Evolutionary conservation across 1,140 invertebrate species (phyloP).

Genomic region (Brachionus rubens): DNA sequence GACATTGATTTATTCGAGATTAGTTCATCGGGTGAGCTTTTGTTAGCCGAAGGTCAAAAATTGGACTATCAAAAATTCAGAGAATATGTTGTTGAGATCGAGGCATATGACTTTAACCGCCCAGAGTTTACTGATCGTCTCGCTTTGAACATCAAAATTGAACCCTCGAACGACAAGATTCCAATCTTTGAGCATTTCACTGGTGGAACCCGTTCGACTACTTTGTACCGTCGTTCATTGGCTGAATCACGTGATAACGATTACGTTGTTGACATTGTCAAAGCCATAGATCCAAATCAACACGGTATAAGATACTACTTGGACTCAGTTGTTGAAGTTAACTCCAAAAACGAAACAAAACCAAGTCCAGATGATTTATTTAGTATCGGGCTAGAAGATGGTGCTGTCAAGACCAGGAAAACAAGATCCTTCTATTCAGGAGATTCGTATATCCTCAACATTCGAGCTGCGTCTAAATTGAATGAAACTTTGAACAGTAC

Average conservation of each 20-base stretch:
- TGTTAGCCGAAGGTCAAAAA: background rate
- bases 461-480: background rate
- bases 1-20: background rate
- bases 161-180: slow-evolving; percentile 40
- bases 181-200: slow-evolving; percentile 36
- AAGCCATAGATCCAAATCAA: slow-evolving; percentile 26
- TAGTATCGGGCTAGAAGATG: background rate
- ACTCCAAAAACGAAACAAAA: slow-evolving; percentile 21
- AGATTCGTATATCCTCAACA: background rate
- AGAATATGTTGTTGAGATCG: slow-evolving; percentile 32
- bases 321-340: background rate
- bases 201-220: background rate
- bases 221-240: background rate
- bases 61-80: slow-evolving; percentile 14
- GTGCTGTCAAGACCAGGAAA: slow-evolving; percentile 37
- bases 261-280: slow-evolving; percentile 33
- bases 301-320: slow-evolving; percentile 35
- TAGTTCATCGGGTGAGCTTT: background rate
- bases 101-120: background rate
- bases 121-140: background rate
- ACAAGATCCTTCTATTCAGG: slow-evolving; percentile 28
- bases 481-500: slow-evolving; percentile 7
- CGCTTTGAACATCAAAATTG: background rate
- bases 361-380: slow-evolving; percentile 12
- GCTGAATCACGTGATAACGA: slow-evolving; percentile 29